Percentiles rank a stretch among this genome's conserved stretches.
Evolutionary conservation across 1,140 invertebrate genomes (phyloP).

Genomic region (Melitaea cinxia): DNA sequence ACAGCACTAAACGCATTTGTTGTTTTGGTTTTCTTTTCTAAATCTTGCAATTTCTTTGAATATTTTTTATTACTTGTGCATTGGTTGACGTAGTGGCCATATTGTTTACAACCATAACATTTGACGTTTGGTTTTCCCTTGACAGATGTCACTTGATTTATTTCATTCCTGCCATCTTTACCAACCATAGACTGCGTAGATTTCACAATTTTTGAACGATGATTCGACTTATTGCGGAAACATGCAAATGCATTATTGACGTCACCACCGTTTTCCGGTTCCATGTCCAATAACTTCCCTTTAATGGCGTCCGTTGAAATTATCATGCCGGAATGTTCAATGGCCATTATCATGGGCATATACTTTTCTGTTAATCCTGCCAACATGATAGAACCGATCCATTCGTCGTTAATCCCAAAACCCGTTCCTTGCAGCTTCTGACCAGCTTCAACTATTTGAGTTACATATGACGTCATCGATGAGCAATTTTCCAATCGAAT

Average conservation of each 20-base stretch:
- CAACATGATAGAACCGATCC: constrained; percentile 20
- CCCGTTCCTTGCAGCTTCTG: no score
- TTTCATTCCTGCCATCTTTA: not conserved
- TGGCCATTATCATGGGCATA: constrained; percentile 13
- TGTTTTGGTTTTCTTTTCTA: not conserved
- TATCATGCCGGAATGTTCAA: not conserved
- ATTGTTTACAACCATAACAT: constrained; percentile 11
- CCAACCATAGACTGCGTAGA: not conserved
- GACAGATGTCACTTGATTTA: constrained; percentile 1
- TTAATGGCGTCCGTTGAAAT: not conserved
- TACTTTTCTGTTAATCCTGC: constrained; percentile 17
- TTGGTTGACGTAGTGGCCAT: constrained; percentile 4
- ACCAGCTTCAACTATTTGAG: constrained; percentile 10
- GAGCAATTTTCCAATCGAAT: constrained; percentile 17
- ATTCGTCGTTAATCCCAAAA: no score
- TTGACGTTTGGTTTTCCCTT: constrained; percentile 2
- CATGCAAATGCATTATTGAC: constrained; percentile 8
- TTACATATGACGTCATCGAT: constrained; percentile 4
- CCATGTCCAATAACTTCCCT: constrained; percentile 15
- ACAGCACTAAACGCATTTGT: constrained; percentile 38
- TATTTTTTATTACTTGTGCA: not conserved
- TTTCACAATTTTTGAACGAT: not conserved
- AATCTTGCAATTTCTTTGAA: not conserved
- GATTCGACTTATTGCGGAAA: constrained; percentile 12
- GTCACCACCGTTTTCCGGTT: constrained; percentile 4